Evolutionary conservation across 1,140 invertebrate genomes (phyloP).

Genomic region (Orius insidiosus): DNA sequence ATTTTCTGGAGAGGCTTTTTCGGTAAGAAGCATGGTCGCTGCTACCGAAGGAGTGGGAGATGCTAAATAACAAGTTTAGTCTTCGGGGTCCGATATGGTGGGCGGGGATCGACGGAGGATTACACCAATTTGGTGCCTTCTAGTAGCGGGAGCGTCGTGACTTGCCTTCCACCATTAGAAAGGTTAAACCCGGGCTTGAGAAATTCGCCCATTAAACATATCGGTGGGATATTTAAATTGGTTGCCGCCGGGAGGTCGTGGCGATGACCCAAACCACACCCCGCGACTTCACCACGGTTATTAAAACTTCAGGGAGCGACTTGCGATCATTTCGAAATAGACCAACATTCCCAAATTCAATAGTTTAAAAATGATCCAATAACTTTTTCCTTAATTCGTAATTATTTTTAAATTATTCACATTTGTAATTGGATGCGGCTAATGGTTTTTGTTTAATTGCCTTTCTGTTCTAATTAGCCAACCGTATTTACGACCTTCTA

Average conservation of each 20-base stretch:
- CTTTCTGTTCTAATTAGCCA: too few species aligned
- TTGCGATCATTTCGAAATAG: too few species aligned
- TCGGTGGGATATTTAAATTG: constrained; percentile 12
- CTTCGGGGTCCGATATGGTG: constrained; percentile 7
- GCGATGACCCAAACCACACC: too few species aligned
- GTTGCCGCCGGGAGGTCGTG: constrained; percentile 3
- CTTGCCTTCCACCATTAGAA: constrained; percentile 11
- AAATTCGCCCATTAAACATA: constrained; percentile 12
- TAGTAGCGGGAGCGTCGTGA: constrained; percentile 8
- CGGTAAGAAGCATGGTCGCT: background rate
- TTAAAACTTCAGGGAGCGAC: too few species aligned
- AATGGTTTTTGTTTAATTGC: too few species aligned
- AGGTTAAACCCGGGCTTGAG: constrained; percentile 10
- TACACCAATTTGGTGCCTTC: constrained; percentile 11
- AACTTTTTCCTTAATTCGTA: too few species aligned
- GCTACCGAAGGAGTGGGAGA: constrained; percentile 1
- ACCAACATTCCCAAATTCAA: too few species aligned
- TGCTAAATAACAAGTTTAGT: constrained; percentile 6
- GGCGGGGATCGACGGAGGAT: background rate
- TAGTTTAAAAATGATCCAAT: too few species aligned
- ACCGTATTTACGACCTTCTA: too few species aligned
- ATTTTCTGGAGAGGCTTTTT: constrained; percentile 1
- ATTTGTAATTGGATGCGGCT: too few species aligned
- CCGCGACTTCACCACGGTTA: too few species aligned
- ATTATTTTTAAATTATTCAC: too few species aligned